Conservation (phyloP, 2,113 vertebrate genomes). For the Ivindomyrus marchei region DNA sequence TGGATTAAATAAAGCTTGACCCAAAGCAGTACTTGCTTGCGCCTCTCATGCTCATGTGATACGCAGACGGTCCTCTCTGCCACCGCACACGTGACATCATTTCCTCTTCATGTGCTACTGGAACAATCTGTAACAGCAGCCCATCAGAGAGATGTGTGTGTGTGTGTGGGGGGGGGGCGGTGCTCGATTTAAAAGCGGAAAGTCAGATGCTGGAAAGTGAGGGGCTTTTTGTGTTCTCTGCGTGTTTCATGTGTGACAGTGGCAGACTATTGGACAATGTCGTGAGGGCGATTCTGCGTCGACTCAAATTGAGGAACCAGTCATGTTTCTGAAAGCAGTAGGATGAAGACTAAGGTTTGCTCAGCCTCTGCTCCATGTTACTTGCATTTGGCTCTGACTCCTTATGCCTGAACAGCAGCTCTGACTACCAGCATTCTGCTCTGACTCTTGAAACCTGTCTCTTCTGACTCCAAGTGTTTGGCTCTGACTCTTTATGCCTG, state of each 20-base stretch:
- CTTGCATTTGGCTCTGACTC: neutral
- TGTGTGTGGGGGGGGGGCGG: neutral
- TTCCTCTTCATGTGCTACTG: conserved; percentile 3
- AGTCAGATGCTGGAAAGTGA: conserved; percentile 6
- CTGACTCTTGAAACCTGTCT: neutral
- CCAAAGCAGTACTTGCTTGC: neutral
- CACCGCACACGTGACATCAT: neutral
- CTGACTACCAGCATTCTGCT: neutral
- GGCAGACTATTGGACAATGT: neutral
- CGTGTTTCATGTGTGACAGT: neutral
- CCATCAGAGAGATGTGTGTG: neutral
- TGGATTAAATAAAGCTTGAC: no score
- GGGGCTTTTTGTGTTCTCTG: neutral
- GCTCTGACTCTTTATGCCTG: neutral
- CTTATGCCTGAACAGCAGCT: neutral
- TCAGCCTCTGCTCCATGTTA: neutral
- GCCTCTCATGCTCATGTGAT: neutral
- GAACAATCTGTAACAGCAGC: neutral
- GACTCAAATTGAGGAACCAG: neutral
- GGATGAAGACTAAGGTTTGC: neutral
- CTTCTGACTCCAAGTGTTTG: neutral
- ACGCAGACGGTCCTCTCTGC: neutral
- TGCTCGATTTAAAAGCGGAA: neutral
- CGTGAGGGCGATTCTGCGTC: neutral
- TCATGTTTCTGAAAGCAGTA: neutral